These are phyloP conservation scores for Ridgeia piscesae DNA, from an alignment of 1,140 invertebrate species.

Conservation along the genomic window DNA sequence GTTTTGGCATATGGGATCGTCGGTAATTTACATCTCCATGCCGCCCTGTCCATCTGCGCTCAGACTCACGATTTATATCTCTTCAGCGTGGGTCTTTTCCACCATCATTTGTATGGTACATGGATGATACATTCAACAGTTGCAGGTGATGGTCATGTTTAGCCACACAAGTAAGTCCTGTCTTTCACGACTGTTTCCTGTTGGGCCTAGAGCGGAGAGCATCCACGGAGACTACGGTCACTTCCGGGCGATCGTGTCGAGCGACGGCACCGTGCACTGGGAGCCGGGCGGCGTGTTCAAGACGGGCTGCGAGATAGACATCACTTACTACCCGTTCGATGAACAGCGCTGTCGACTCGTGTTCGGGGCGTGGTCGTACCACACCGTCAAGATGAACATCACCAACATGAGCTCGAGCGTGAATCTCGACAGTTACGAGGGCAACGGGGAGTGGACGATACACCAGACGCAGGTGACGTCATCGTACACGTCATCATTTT, in stretches of 20 bases:
- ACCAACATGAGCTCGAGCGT: slow-evolving; percentile 25
- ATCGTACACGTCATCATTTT: neutral
- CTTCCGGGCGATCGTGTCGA: slow-evolving; percentile 28
- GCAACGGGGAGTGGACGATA: slow-evolving; percentile 30
- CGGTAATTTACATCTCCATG: too few relatives aligned
- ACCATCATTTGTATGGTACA: too few relatives aligned
- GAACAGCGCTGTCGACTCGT: slow-evolving; percentile 29
- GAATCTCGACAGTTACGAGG: slow-evolving; percentile 26
- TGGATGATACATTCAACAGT: too few relatives aligned
- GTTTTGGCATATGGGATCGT: too few relatives aligned
- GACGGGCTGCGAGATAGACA: slow-evolving; percentile 32
- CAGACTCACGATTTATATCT: too few relatives aligned
- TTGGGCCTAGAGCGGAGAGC: slow-evolving; percentile 26
- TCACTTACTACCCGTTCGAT: slow-evolving; percentile 33
- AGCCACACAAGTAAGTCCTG: neutral
- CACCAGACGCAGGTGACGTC: neutral
- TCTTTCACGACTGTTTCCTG: neutral
- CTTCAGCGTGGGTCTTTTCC: too few relatives aligned
- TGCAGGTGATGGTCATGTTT: too few relatives aligned
- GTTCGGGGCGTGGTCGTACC: slow-evolving; percentile 32
- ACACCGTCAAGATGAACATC: slow-evolving; percentile 32
- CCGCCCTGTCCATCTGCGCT: too few relatives aligned
- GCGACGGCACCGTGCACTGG: slow-evolving; percentile 29
- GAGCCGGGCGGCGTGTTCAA: slow-evolving; percentile 33
- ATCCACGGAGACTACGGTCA: slow-evolving; percentile 31